These are phyloP conservation scores for Mastacembelus armatus DNA, from an alignment of 2,797 vertebrate species.

Conservation along the genomic window DNA sequence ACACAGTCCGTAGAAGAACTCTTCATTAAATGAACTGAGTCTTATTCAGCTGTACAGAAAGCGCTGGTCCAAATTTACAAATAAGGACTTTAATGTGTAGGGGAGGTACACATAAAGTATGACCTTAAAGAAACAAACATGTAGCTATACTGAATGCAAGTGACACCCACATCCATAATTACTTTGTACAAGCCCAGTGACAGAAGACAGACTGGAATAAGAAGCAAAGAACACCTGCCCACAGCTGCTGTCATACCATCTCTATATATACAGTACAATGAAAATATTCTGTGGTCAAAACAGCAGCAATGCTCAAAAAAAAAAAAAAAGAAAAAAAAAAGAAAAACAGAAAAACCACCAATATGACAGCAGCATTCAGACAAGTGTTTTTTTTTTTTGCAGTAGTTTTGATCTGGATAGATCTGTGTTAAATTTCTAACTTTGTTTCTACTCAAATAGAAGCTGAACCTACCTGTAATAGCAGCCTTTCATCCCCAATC, in stretches of 20 bases:
- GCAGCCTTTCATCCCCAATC: conserved; percentile 97
- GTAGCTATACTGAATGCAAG: background rate
- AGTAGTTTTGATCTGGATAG: background rate
- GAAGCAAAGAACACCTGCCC: background rate
- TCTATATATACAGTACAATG: background rate
- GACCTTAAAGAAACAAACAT: background rate
- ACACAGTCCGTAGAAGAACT: background rate
- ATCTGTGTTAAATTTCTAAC: background rate
- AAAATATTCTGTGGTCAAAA: background rate
- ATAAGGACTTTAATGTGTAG: background rate
- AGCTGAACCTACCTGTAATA: conserved; percentile 90
- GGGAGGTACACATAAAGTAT: background rate
- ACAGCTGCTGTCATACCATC: background rate
- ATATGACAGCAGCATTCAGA: background rate
- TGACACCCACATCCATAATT: background rate
- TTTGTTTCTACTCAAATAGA: background rate
- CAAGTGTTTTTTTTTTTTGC: background rate
- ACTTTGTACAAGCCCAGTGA: background rate
- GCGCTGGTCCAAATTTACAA: too few relatives aligned
- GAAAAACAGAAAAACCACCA: background rate
- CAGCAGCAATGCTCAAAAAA: background rate
- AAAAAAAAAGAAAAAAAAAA: background rate
- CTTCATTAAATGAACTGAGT: background rate
- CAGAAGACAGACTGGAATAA: background rate
- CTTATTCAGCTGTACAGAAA: background rate